Evolutionary conservation across 2,888 invertebrate genomes (phyloP).

Genomic region (Nasonovia ribisnigri): DNA sequence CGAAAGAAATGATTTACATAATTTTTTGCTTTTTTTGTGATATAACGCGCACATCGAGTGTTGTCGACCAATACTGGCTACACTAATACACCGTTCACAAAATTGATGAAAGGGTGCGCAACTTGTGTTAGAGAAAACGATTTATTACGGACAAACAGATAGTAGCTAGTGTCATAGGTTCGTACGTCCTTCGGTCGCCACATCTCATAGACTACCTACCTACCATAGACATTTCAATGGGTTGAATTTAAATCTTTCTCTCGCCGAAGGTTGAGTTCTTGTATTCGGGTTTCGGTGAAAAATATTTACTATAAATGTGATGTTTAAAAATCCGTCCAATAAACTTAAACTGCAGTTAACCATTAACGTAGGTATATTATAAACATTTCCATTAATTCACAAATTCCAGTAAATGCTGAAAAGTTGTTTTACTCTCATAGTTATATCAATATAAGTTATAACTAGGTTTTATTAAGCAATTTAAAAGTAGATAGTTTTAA

Average conservation of each 20-base stretch:
- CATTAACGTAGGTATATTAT: background rate
- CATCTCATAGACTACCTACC: background rate
- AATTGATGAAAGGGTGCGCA: background rate
- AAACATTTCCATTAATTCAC: background rate
- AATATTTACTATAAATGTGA: background rate
- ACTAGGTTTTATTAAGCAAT: background rate
- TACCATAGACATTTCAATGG: background rate
- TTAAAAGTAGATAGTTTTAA: background rate
- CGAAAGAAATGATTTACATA: background rate
- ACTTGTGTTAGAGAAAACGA: background rate
- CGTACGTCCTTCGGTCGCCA: background rate
- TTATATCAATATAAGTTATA: background rate
- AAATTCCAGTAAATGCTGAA: background rate
- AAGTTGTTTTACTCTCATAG: background rate
- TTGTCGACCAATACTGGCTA: background rate
- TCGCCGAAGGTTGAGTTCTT: background rate
- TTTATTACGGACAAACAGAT: background rate
- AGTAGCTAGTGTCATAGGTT: background rate
- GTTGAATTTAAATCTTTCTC: background rate
- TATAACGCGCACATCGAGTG: background rate
- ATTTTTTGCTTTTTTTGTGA: background rate
- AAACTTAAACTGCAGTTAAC: background rate
- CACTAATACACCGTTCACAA: background rate
- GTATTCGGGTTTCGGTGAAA: background rate
- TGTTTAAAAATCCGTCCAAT: background rate